A percentile compares a stretch with the other conserved stretches of the same genome.
Conservation (phyloP, 1,140 invertebrate genomes). For the Liolophura sinensis region DNA sequence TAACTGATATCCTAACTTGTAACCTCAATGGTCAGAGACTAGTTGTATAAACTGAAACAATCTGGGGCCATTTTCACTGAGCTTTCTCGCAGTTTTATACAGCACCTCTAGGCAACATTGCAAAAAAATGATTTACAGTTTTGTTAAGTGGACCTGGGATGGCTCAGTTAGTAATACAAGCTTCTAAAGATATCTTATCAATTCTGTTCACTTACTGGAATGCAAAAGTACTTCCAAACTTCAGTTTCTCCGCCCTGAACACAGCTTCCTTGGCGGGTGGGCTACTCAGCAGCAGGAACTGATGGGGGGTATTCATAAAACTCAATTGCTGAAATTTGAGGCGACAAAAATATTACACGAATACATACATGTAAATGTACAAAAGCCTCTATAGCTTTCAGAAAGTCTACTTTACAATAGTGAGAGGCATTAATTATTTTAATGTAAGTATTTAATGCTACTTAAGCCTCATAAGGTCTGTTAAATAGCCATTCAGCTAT, state of each 20-base stretch:
- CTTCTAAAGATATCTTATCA: no score
- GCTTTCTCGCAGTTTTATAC: no score
- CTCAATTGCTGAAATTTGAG: constrained; percentile 39
- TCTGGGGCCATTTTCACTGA: not conserved
- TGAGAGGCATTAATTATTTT: no score
- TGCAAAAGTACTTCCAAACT: constrained; percentile 51
- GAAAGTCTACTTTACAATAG: not conserved
- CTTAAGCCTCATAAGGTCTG: no score
- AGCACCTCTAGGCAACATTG: no score
- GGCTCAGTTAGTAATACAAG: no score
- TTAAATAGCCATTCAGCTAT: no score
- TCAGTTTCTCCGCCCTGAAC: constrained; percentile 38
- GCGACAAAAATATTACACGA: constrained; percentile 1
- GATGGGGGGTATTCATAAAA: constrained; percentile 51
- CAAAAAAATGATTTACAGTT: no score
- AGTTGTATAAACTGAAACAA: not conserved
- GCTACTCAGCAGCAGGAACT: constrained; percentile 49
- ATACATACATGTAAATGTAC: not conserved
- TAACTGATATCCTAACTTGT: no score
- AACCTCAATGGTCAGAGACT: not conserved
- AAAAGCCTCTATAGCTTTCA: not conserved
- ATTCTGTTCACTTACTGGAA: constrained; percentile 53
- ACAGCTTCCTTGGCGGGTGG: constrained; percentile 49
- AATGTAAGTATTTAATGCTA: no score
- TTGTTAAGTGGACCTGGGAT: no score